phyloP scores from a whole-genome alignment of 2,797 vertebrate species.

The Enteromius radiatus region DNA sequence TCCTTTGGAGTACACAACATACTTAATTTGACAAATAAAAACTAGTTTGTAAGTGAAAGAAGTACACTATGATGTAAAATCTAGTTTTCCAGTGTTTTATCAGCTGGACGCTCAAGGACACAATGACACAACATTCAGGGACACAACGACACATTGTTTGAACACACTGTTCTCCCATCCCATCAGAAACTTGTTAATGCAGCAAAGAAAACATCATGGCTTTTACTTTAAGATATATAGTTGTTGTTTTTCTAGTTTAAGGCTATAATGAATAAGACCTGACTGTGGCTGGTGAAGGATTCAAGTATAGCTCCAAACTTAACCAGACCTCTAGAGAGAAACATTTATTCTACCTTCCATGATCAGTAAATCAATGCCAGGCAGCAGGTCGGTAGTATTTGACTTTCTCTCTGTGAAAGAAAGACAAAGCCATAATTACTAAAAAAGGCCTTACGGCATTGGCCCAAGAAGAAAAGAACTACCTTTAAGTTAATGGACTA shows the following conservation, averaged over 20 bases:
- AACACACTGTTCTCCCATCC: background rate
- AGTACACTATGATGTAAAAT: background rate
- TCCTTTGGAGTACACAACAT: background rate
- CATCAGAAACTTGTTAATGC: background rate
- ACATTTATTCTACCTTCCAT: constrained; percentile 86
- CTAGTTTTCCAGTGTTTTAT: background rate
- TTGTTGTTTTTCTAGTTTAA: background rate
- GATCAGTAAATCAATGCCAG: constrained; percentile 94
- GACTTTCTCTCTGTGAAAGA: constrained; percentile 88
- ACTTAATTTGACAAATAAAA: background rate
- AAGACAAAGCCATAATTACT: constrained; percentile 83
- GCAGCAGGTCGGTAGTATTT: constrained; percentile 91
- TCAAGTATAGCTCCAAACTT: constrained; percentile 15
- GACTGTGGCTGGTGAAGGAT: constrained; percentile 24
- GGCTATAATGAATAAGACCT: background rate
- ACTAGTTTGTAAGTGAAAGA: background rate
- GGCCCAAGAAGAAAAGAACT: constrained; percentile 22
- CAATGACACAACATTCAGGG: background rate
- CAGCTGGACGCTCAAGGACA: background rate
- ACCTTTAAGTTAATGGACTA: background rate
- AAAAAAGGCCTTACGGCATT: constrained; percentile 58
- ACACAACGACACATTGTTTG: background rate
- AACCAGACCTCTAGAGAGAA: constrained; percentile 40
- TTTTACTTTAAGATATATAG: background rate
- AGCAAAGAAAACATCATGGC: background rate